Percentiles rank a stretch among this genome's conserved stretches.
Evolutionary conservation across 64 coral and sea anemone species (phyloP).

Genomic region (Montipora sp.): DNA sequence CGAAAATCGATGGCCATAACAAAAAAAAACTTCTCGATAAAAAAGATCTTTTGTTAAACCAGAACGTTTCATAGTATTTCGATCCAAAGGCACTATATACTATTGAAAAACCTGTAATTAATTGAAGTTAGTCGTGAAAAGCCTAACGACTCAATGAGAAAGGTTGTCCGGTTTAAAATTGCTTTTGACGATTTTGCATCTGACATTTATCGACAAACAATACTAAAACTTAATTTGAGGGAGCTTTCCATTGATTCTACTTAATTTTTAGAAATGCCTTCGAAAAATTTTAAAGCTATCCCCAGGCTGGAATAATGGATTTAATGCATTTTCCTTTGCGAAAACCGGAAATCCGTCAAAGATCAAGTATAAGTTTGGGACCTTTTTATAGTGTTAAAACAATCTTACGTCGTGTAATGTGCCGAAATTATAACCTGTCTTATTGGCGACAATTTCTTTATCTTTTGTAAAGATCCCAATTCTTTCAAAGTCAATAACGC

Average conservation of each 20-base stretch:
- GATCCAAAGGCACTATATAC: background rate
- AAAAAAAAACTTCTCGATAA: background rate
- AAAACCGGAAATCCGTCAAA: background rate
- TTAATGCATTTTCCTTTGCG: background rate
- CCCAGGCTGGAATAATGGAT: background rate
- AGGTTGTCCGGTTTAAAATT: background rate
- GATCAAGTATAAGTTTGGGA: background rate
- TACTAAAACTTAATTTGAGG: background rate
- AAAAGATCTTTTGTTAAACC: background rate
- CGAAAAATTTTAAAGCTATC: background rate
- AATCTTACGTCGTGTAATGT: background rate
- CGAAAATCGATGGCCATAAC: background rate
- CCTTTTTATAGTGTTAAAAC: background rate
- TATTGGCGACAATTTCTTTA: constrained; percentile 1
- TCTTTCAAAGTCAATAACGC: constrained; percentile 15
- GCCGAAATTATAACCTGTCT: background rate
- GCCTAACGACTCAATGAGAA: background rate
- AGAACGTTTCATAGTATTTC: background rate
- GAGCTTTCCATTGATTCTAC: background rate
- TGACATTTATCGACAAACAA: background rate
- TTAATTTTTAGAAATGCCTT: background rate
- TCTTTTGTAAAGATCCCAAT: constrained; percentile 15
- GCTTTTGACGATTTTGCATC: background rate
- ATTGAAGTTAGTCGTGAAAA: background rate
- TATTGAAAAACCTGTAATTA: background rate